Base-by-base conservation (phyloP, 1,140 invertebrate species). In the Mamestra configurata region DNA sequence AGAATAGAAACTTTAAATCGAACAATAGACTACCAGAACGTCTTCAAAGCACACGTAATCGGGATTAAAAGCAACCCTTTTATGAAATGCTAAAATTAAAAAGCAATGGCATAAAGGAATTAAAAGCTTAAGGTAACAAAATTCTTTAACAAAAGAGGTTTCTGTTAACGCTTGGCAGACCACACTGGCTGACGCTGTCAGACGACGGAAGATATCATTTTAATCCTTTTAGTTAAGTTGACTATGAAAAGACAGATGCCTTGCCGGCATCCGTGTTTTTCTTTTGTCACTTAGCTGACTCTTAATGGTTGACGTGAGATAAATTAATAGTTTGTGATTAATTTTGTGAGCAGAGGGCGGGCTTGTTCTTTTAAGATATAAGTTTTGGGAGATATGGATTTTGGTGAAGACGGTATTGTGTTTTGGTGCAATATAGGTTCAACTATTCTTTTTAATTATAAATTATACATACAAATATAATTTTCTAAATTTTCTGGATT, bases 141-240 rank as follows among this genome's bases (percentile, higher is more conserved):
- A 88, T 87, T 88, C 79, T 72, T 82, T 86, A 82, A 89, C 92
- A 94, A 94, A 93, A 86, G 89, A 88, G 46, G 82, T 85, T 88
- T 88, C 82, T 86, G 90, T 94, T 94, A 89, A 93, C 89, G 93
- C 87, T 94, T 80, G 76, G 86, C 59, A 85, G 93, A 94, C 93
- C 93, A 93, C 93, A 94, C 93, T 91, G 88, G 88, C 84, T 91
- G 92, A 90, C 89, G 88, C 84, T 91, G 92, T 90, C 89, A 90
- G 90, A 91, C 86, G 89, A 89, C 90, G 90, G 91, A 94, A 92
- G 91, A 91, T 93, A 93, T 94, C 89, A 93, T 94, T 93, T 93
- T 94, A 94, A 94, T 94, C 93, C 93, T 93, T 94, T 94, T 94
- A 94, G 92, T 91, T 93, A 93, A 94, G 93, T 94, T 93, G 90